A percentile compares a stretch with the other conserved stretches of the same genome.
These are phyloP conservation scores for Zelleria hepariella DNA, from an alignment of 2,888 invertebrate species.

Conservation along the genomic window DNA sequence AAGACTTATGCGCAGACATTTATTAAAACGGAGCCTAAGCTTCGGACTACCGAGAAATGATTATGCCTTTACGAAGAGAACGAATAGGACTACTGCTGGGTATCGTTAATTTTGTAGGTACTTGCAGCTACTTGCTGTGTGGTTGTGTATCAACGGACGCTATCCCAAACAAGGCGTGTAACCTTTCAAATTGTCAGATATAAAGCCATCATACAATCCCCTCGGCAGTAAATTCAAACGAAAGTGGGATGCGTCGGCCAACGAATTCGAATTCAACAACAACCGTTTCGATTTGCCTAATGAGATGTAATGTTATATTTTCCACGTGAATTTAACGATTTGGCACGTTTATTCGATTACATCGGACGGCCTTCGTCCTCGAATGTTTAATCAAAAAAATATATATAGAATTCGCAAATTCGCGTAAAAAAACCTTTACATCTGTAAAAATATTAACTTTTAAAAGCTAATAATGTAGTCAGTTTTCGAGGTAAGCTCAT, in stretches of 20 bases:
- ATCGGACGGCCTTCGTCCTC: neutral
- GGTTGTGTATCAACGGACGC: too few relatives aligned
- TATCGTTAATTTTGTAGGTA: neutral
- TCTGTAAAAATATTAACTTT: conserved; percentile 11
- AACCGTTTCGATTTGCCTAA: neutral
- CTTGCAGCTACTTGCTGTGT: too few relatives aligned
- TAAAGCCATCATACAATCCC: conserved; percentile 8
- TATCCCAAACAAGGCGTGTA: conserved; percentile 5
- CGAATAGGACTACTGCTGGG: neutral
- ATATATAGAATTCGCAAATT: neutral
- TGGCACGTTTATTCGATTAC: neutral
- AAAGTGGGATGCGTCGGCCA: neutral
- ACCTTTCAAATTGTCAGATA: conserved; percentile 11
- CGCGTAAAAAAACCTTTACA: neutral
- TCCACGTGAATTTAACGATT: neutral
- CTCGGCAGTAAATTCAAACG: neutral
- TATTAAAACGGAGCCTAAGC: neutral
- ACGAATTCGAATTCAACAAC: neutral
- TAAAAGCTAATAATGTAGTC: conserved; percentile 21
- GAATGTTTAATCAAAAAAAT: neutral
- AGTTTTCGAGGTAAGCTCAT: conserved; percentile 24
- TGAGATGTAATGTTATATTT: neutral
- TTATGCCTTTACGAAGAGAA: neutral
- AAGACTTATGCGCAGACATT: neutral
- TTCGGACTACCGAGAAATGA: too few relatives aligned